These are phyloP conservation scores for Sternarchorhynchus goeldii DNA, from an alignment of 2,797 vertebrate genomes.

Conservation along the genomic window DNA sequence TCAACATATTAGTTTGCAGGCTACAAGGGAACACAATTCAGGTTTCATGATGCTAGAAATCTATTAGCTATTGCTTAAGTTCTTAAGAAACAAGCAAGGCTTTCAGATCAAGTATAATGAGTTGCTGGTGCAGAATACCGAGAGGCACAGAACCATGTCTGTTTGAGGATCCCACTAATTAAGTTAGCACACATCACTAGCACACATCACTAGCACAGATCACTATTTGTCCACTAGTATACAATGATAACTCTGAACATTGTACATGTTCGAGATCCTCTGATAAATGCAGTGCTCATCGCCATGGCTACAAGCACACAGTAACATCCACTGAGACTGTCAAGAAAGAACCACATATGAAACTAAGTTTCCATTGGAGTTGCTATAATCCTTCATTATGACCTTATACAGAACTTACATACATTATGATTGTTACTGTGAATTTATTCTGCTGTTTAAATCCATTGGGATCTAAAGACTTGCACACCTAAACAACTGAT, in stretches of 20 bases:
- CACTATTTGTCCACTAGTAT: slow-evolving; percentile 38
- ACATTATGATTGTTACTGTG: too few species aligned
- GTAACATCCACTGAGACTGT: slow-evolving; percentile 51
- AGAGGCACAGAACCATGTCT: slow-evolving; percentile 35
- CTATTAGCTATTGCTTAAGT: not conserved
- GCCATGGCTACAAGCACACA: slow-evolving; percentile 35
- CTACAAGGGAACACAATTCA: not conserved
- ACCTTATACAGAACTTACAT: too few species aligned
- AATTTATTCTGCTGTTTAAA: too few species aligned
- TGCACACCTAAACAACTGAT: too few species aligned
- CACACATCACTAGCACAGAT: slow-evolving; percentile 40
- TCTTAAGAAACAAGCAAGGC: slow-evolving; percentile 24
- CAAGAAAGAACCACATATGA: slow-evolving; percentile 42
- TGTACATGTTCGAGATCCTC: slow-evolving; percentile 28
- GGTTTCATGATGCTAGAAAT: not conserved
- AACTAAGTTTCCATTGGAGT: too few species aligned
- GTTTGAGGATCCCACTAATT: slow-evolving; percentile 27
- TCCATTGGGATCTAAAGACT: too few species aligned
- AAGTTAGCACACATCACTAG: slow-evolving; percentile 22
- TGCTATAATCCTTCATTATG: too few species aligned
- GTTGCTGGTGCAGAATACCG: slow-evolving; percentile 16
- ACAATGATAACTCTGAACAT: slow-evolving; percentile 41
- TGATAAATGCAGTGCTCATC: slow-evolving; percentile 7
- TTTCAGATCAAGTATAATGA: slow-evolving; percentile 29
- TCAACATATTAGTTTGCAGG: not conserved